phyloP scores from a whole-genome alignment of 2,113 vertebrate genomes.

The Cygnus buccinator region DNA sequence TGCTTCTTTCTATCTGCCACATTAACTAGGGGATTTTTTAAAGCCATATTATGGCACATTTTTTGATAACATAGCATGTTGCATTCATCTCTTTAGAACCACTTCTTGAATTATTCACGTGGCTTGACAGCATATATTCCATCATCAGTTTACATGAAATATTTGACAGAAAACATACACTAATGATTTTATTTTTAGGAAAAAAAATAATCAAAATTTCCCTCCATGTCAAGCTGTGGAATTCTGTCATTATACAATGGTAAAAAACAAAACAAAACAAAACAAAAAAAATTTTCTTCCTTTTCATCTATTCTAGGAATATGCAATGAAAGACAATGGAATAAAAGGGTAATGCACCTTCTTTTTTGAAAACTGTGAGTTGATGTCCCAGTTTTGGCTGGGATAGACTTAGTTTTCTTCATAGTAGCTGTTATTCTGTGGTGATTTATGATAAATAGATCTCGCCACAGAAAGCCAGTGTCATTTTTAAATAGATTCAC shows the following conservation, averaged over 20 bases:
- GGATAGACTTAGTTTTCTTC: neutral
- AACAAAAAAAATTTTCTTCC: neutral
- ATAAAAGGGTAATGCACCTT: neutral
- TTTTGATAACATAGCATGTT: neutral
- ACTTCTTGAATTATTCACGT: neutral
- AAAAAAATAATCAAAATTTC: neutral
- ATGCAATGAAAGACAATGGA: neutral
- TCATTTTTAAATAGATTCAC: neutral
- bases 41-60: neutral
- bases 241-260: neutral
- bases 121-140: neutral
- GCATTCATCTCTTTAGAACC: neutral
- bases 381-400: neutral
- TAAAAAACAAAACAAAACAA: neutral
- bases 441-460: neutral
- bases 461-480: neutral
- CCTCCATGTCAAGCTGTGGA: neutral
- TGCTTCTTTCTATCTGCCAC: neutral
- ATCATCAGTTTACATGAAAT: neutral
- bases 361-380: neutral
- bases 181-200: neutral
- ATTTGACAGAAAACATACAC: neutral
- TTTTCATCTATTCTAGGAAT: neutral
- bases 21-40: neutral
- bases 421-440: neutral